These are phyloP conservation scores for Carassius gibelio DNA, from an alignment of 2,113 vertebrate genomes.

Conservation along the genomic window DNA sequence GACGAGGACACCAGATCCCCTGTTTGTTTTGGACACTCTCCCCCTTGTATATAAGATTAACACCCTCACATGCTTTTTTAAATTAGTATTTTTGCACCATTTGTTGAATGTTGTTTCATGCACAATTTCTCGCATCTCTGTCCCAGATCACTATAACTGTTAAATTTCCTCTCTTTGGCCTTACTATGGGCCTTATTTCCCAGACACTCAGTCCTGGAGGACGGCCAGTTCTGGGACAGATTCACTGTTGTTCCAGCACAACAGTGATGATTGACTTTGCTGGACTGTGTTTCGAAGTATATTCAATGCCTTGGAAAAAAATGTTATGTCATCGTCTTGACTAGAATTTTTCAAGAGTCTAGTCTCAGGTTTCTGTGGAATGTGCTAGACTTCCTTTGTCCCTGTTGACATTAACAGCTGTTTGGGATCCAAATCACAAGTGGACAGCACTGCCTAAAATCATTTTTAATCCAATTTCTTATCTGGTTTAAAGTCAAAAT, in stretches of 20 bases:
- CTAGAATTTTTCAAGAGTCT: constrained; percentile 8
- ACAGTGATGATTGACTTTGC: neutral
- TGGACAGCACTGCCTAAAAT: neutral
- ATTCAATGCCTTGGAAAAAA: neutral
- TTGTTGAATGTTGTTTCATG: neutral
- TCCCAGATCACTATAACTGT: neutral
- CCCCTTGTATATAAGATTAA: neutral
- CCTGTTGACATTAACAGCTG: neutral
- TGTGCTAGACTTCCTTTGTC: neutral
- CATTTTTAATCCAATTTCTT: neutral
- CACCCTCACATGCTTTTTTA: neutral
- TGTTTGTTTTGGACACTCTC: too few relatives aligned
- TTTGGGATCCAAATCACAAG: neutral
- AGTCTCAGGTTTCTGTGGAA: neutral
- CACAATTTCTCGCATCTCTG: neutral
- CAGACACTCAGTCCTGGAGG: constrained; percentile 9
- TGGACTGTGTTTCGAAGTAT: neutral
- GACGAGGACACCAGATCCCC: too few relatives aligned
- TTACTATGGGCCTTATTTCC: neutral
- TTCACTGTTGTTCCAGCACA: constrained; percentile 7
- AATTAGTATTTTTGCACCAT: neutral
- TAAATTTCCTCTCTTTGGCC: neutral
- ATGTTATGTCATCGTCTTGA: neutral
- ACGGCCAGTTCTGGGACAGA: constrained; percentile 27
- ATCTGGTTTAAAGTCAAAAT: neutral